Percentiles rank a stretch among this genome's conserved stretches.
Conservation (phyloP, 2,888 invertebrate genomes). For the Dolichomitus sp. region DNA sequence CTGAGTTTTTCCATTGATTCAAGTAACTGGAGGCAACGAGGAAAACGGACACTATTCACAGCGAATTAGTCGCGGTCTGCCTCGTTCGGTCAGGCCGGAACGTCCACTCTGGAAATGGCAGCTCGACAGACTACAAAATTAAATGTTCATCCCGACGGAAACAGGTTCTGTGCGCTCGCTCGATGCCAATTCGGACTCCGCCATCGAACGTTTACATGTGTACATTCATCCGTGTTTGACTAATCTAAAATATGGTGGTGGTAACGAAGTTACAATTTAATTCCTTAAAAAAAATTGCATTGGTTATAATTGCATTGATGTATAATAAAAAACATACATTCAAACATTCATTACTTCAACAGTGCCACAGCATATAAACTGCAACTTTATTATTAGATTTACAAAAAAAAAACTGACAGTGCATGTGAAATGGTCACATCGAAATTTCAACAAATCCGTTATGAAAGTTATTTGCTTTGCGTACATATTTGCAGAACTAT, state of each 20-base stretch:
- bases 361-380: background rate
- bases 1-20: background rate
- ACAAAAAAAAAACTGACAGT: background rate
- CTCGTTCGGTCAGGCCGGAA: slow-evolving; percentile 6
- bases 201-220: slow-evolving; percentile 16
- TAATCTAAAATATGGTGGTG: background rate
- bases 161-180: slow-evolving; percentile 11
- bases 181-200: background rate
- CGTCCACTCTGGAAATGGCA: slow-evolving; percentile 33
- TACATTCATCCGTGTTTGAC: background rate
- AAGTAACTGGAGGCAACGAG: slow-evolving; percentile 3
- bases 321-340: background rate
- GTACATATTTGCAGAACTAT: background rate
- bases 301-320: background rate
- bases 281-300: background rate
- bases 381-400: background rate
- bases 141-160: slow-evolving; percentile 31
- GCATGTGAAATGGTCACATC: background rate
- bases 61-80: slow-evolving; percentile 19
- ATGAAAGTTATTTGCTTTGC: background rate
- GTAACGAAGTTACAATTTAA: slow-evolving; percentile 9
- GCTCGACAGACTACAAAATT: slow-evolving; percentile 41
- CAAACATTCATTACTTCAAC: background rate
- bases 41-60: slow-evolving; percentile 2
- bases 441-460: background rate